Evolutionary conservation across 2,113 vertebrate genomes (phyloP).

Genomic region (Rhinolophus ferrumequinum): DNA sequence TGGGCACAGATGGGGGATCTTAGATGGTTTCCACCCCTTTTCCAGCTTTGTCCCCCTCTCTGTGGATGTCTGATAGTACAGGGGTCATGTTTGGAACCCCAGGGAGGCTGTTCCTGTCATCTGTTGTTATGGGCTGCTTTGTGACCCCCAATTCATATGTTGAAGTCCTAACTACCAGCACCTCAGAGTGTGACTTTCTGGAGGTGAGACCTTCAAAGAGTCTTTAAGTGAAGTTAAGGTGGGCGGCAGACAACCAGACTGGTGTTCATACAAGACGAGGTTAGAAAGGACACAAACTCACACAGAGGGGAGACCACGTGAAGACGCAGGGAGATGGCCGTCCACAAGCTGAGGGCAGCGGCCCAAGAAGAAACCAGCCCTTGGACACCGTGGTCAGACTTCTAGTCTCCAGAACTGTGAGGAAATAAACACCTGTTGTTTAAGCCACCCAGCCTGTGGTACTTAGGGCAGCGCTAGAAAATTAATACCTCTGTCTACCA

Average conservation of each 20-base stretch:
- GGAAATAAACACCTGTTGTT: neutral
- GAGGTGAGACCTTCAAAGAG: neutral
- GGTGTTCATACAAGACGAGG: neutral
- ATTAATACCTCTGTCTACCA: neutral
- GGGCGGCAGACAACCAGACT: neutral
- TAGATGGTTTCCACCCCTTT: neutral
- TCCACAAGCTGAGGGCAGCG: neutral
- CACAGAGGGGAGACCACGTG: neutral
- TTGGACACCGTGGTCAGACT: too few species aligned
- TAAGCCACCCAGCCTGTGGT: neutral
- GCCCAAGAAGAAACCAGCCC: neutral
- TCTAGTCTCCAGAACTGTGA: neutral
- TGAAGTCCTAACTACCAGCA: neutral
- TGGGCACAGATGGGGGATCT: rapidly evolving
- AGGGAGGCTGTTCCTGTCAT: neutral
- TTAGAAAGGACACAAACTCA: neutral
- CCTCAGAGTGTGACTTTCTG: neutral
- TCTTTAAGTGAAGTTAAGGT: neutral
- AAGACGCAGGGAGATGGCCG: neutral
- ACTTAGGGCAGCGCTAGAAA: neutral
- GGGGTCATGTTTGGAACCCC: neutral
- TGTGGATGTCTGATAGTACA: neutral
- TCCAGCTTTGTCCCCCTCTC: neutral
- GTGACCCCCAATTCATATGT: neutral
- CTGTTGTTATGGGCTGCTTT: neutral